Evolutionary conservation across 2,113 vertebrate genomes (phyloP), one percentile per base, ranked within the genome.

Genomic region (Erythrocebus patas): DNA sequence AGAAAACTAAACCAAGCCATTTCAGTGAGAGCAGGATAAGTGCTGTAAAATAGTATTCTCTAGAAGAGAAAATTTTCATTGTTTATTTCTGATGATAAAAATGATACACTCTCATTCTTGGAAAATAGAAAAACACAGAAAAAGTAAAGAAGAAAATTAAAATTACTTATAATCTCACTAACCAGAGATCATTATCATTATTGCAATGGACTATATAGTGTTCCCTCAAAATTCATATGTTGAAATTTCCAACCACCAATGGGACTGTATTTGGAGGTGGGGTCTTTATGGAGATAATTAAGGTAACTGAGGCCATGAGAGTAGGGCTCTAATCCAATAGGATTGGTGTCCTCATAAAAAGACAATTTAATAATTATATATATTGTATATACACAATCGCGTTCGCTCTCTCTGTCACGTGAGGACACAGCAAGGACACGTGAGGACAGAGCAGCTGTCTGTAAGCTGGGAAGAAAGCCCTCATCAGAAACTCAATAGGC

Each of bases 371-470:
- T 55, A 55, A 55, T 55, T 55, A 55, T 55, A 55, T 55, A 55
- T 55, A 20, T 55, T 55, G 52, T 55, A 55, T 55, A 55, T 20
- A 55, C 7, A 20, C 18, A 55, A 55, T 20, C 18, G 6, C 12
- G 0, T 12, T 16, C 5, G 0, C 7, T 48, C 25, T 25, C 13
- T 9, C 13, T 68, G 66, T 32, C 16, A 35, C 1, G 3, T 68
- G 27, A 45, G 73, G 14, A 48, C 75, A 27, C 43, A 78, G 27
- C 22, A 17, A 18, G 75, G 27, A 50, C 48, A 50, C 3, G 13
- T 50, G 48, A 50, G 27, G 27, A 76, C 27, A 48, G 7, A 16
- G 43, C 43, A 78, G 43, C 75, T 32, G 14, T 48, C 73, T 48
- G 8, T 17, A 48, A 48, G 43, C 73, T 1, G 43, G 43, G 43